These are phyloP conservation scores for Pocillopora damicornis DNA, from an alignment of 64 coral and sea anemone species.

Conservation along the genomic window DNA sequence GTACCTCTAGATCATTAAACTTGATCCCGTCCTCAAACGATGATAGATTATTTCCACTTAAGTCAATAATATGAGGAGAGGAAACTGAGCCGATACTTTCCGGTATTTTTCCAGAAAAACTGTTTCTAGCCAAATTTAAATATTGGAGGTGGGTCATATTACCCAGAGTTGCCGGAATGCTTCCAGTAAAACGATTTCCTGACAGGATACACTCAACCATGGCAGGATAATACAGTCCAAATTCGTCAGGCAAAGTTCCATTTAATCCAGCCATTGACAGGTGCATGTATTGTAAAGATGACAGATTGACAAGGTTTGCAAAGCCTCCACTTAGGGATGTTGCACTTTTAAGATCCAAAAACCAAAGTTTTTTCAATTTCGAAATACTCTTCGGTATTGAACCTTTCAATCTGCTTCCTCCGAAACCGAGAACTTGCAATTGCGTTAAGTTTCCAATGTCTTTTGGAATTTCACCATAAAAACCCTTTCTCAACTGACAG, in stretches of 20 bases:
- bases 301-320: constrained; percentile 42
- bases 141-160: constrained; percentile 44
- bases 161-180: constrained; percentile 35
- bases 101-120: constrained; percentile 44
- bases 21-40: constrained; percentile 33
- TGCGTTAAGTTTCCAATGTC: constrained; percentile 65
- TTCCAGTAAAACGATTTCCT: constrained; percentile 42
- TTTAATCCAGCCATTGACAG: constrained; percentile 47
- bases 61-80: constrained; percentile 30
- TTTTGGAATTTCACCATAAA: constrained; percentile 56
- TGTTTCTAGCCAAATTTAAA: constrained; percentile 48
- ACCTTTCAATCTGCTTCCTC: constrained; percentile 52
- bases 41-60: constrained; percentile 35
- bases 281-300: constrained; percentile 55
- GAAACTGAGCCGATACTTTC: constrained; percentile 24
- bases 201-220: constrained; percentile 52
- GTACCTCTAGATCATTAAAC: constrained; percentile 48
- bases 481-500: constrained; percentile 50
- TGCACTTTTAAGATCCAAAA: constrained; percentile 62
- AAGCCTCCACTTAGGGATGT: constrained; percentile 19
- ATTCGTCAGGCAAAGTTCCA: constrained; percentile 54
- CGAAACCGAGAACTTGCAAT: constrained; percentile 64
- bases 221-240: constrained; percentile 50
- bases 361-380: constrained; percentile 54
- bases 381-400: constrained; percentile 70